Conservation (phyloP, 2,113 vertebrate genomes). For the Motacilla tschutschensis region DNA sequence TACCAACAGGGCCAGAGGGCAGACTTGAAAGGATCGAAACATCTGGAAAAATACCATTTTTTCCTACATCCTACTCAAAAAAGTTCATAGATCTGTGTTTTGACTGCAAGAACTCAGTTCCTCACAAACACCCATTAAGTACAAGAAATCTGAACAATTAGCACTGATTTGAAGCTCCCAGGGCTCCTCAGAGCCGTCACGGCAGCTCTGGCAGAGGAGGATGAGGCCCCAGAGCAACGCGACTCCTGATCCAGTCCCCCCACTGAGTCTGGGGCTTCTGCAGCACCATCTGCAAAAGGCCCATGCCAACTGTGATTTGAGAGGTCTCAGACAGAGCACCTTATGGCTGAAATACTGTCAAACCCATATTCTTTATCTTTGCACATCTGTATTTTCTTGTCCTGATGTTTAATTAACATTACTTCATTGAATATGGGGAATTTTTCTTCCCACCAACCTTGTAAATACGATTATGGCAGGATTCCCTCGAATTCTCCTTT, state of each 20-base stretch:
- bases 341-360: background rate
- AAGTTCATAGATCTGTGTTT: background rate
- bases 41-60: background rate
- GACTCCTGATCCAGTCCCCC: background rate
- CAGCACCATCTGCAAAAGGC: background rate
- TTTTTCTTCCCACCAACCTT: background rate
- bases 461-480: background rate
- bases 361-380: background rate
- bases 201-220: background rate
- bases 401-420: background rate
- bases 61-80: background rate
- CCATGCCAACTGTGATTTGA: background rate
- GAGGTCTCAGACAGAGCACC: background rate
- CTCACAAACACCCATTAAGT: background rate
- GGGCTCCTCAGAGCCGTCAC: accelerated
- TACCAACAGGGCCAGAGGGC: background rate
- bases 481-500: background rate
- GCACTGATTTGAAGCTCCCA: background rate
- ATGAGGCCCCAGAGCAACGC: background rate
- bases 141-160: background rate
- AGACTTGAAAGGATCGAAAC: background rate
- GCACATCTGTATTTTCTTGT: background rate
- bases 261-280: background rate
- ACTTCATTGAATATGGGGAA: background rate
- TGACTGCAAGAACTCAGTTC: background rate